These are phyloP conservation scores for Zoroaster sp. DNA, from an alignment of 53 echinoderm and acorn worm genomes.

Conservation along the genomic window DNA sequence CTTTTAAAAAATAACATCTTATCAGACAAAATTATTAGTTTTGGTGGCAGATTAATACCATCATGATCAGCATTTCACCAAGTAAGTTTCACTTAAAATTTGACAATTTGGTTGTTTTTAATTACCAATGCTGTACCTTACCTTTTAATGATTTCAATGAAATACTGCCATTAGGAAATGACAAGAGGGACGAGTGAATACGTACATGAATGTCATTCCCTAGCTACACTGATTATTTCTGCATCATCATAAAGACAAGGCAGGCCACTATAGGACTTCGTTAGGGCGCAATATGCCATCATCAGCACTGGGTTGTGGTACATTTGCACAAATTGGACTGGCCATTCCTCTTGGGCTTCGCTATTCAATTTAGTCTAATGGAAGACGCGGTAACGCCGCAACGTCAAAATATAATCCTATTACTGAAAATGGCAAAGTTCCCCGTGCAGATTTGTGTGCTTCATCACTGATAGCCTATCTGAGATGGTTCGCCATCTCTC, in stretches of 20 bases:
- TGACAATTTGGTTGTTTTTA: no score
- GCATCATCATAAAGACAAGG: background rate
- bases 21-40: no score
- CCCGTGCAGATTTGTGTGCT: background rate
- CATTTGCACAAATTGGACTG: constrained; percentile 34
- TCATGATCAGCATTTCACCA: no score
- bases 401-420: constrained; percentile 16
- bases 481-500: background rate
- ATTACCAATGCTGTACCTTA: no score
- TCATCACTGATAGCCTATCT: background rate
- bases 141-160: no score
- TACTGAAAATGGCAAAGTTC: constrained; percentile 7
- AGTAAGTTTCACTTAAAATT: no score
- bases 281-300: constrained; percentile 14
- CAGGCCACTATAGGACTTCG: background rate
- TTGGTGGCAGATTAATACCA: no score
- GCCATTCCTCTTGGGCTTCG: no score
- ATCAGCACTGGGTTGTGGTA: background rate
- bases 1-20: no score
- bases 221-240: background rate
- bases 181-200: background rate
- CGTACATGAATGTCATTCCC: background rate
- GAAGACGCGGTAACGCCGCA: background rate
- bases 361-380: constrained; percentile 44
- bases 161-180: no score